A percentile compares a stretch with the other conserved stretches of the same genome.
Conservation (phyloP, 2,888 invertebrate genomes). For the Anticlea derivata region DNA sequence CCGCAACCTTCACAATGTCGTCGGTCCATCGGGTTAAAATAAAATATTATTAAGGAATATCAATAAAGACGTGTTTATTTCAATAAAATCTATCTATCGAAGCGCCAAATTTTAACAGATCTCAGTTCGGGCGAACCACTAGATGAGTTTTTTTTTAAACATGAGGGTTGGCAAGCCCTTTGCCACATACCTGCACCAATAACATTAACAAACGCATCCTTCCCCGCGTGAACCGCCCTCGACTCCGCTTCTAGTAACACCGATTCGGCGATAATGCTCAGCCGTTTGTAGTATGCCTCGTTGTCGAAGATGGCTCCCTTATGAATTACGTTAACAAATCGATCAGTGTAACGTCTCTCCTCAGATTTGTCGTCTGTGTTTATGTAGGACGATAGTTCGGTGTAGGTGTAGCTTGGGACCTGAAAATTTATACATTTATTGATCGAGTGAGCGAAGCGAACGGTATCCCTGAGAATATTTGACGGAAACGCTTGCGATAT, state of each 20-base stretch:
- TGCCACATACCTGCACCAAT: constrained; percentile 69
- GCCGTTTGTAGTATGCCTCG: constrained; percentile 76
- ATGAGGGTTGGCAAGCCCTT: neutral
- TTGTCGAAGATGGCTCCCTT: constrained; percentile 60
- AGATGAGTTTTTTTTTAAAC: too few species aligned
- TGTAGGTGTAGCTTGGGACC: constrained; percentile 67
- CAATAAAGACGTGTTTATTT: too few species aligned
- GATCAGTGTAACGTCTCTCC: constrained; percentile 55
- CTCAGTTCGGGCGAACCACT: too few species aligned
- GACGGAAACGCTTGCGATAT: too few species aligned
- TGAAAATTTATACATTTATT: constrained; percentile 28
- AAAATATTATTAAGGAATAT: too few species aligned
- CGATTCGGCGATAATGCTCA: constrained; percentile 84
- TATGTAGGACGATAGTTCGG: constrained; percentile 58
- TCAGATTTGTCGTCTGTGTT: constrained; percentile 50
- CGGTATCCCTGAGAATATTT: too few species aligned
- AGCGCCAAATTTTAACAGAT: too few species aligned
- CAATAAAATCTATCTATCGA: too few species aligned
- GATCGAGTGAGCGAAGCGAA: too few species aligned
- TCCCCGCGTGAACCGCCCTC: constrained; percentile 76
- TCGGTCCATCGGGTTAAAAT: too few species aligned
- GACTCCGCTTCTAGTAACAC: constrained; percentile 85
- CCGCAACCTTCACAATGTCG: too few species aligned
- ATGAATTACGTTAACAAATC: constrained; percentile 50
- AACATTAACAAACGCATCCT: constrained; percentile 85